Percentiles rank a stretch among this genome's conserved stretches.
These are phyloP conservation scores for Acrocephalus arundinaceus DNA, from an alignment of 2,113 vertebrate species.

Conservation along the genomic window DNA sequence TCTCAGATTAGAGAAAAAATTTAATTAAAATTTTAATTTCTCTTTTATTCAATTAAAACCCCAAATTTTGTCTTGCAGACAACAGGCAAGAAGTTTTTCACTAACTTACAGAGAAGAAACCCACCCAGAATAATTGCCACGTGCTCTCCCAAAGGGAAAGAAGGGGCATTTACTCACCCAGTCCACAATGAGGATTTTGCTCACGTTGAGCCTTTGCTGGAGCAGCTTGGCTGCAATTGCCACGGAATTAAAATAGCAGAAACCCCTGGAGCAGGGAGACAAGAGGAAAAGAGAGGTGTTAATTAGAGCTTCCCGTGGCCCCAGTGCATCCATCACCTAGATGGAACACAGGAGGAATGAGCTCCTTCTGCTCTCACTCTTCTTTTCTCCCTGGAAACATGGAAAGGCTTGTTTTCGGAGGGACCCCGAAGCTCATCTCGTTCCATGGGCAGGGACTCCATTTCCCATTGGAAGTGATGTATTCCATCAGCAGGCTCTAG, in stretches of 20 bases:
- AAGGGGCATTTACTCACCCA: constrained; percentile 84
- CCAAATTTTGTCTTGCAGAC: background rate
- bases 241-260: constrained; percentile 98
- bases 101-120: background rate
- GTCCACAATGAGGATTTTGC: constrained; percentile 97
- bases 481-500: background rate
- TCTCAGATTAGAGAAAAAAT: background rate
- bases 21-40: no score
- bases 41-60: background rate
- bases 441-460: background rate
- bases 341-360: background rate
- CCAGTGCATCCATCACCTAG: background rate
- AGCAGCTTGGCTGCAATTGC: constrained; percentile 95
- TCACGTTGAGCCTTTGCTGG: constrained; percentile 92
- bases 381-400: background rate
- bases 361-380: background rate
- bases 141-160: background rate
- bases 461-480: background rate
- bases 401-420: background rate
- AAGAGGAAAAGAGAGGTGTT: background rate
- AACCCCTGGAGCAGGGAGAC: constrained; percentile 83
- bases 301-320: background rate
- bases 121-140: background rate
- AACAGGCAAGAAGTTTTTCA: background rate
- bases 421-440: background rate